Conservation (phyloP, 1,140 invertebrate genomes). For the Hyles vespertilio region DNA sequence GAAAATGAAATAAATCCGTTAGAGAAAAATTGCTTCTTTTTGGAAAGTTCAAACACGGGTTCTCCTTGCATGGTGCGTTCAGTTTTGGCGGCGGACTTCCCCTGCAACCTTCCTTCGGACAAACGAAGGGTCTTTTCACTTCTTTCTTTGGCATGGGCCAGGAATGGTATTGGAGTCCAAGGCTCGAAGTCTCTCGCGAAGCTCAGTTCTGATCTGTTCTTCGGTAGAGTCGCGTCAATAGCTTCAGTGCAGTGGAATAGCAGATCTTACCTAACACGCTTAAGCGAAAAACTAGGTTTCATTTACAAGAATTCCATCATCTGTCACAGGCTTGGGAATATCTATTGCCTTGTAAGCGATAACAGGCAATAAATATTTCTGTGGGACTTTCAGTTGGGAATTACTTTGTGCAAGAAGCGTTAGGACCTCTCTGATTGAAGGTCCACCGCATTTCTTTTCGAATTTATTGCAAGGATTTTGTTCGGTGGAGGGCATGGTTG, state of each 20-base stretch:
- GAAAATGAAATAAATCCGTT: constrained; percentile 8
- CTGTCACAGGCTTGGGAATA: too few species aligned
- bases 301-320: too few species aligned
- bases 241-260: constrained; percentile 5
- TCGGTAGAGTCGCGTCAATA: background rate
- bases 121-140: constrained; percentile 25
- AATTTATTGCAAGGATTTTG: constrained; percentile 19
- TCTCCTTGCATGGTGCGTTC: constrained; percentile 16
- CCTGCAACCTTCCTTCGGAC: constrained; percentile 45
- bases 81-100: constrained; percentile 17
- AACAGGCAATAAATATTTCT: too few species aligned
- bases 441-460: background rate
- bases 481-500: constrained; percentile 18
- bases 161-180: constrained; percentile 53
- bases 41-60: constrained; percentile 27
- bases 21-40: constrained; percentile 9
- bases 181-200: constrained; percentile 41
- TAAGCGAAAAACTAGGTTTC: background rate
- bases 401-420: background rate
- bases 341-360: too few species aligned
- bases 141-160: constrained; percentile 37
- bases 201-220: background rate
- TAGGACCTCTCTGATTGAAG: constrained; percentile 13
- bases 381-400: too few species aligned
- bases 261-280: background rate